These are phyloP conservation scores for Aldrovandia affinis DNA, from an alignment of 2,797 vertebrate genomes.

Conservation along the genomic window DNA sequence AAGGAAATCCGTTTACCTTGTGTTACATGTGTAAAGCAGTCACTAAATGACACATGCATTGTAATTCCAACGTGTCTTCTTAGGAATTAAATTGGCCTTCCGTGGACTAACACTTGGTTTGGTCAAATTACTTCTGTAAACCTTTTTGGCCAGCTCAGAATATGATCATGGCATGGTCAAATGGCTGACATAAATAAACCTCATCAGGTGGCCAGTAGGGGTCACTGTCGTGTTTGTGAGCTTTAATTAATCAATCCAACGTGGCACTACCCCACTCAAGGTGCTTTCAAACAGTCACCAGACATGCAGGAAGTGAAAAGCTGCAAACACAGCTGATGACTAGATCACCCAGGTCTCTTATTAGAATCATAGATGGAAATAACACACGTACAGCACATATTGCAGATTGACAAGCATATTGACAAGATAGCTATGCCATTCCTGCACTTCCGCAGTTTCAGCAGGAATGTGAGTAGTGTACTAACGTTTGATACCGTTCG, in stretches of 20 bases:
- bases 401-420: too few relatives aligned
- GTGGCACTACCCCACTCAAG: slow-evolving; percentile 10
- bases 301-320: not conserved
- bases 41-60: not conserved
- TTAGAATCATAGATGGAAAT: too few relatives aligned
- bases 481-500: too few relatives aligned
- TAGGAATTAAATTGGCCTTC: not conserved
- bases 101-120: not conserved
- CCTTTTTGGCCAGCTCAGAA: not conserved
- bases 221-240: slow-evolving; percentile 23
- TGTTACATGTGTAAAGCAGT: not conserved
- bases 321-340: slow-evolving; percentile 14
- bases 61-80: not conserved
- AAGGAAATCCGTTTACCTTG: not conserved
- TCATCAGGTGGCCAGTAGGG: slow-evolving; percentile 7
- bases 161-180: not conserved
- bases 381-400: too few relatives aligned
- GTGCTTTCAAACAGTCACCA: slow-evolving; percentile 15
- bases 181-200: not conserved
- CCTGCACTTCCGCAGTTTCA: too few relatives aligned
- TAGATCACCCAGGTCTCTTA: not conserved
- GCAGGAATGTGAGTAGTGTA: too few relatives aligned
- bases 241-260: not conserved
- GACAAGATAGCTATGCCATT: too few relatives aligned
- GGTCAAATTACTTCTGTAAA: not conserved